Percentiles rank a stretch among this genome's conserved stretches.
Evolutionary conservation across 1,140 invertebrate species (phyloP).

Genomic region (Hylaeus volcanicus): DNA sequence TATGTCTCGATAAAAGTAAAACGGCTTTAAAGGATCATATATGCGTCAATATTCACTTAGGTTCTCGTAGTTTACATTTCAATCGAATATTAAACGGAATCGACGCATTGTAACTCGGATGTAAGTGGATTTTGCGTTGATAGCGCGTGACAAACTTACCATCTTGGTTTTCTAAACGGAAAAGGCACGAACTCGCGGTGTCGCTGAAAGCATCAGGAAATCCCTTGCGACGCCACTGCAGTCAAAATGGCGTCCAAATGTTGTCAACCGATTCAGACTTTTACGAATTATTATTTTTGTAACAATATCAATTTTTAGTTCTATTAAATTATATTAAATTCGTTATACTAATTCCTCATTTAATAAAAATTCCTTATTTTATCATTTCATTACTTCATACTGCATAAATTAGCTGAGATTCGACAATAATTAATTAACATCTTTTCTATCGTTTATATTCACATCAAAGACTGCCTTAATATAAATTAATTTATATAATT

Average conservation of each 20-base stretch:
- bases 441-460: too few relatives aligned
- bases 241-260: constrained; percentile 22
- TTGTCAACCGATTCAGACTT: neutral
- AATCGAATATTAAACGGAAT: constrained; percentile 20
- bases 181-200: constrained; percentile 56
- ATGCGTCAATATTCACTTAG: constrained; percentile 10
- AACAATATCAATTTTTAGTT: too few relatives aligned
- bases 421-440: too few relatives aligned
- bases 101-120: constrained; percentile 51
- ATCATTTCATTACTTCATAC: too few relatives aligned
- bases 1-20: neutral
- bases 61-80: constrained; percentile 46
- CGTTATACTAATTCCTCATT: too few relatives aligned
- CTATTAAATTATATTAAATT: too few relatives aligned
- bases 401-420: too few relatives aligned
- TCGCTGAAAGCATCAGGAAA: constrained; percentile 24
- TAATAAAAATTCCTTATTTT: too few relatives aligned
- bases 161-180: constrained; percentile 69
- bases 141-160: constrained; percentile 65
- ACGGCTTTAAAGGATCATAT: constrained; percentile 42
- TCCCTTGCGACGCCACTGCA: constrained; percentile 35
- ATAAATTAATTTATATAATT: too few relatives aligned
- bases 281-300: neutral
- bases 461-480: too few relatives aligned
- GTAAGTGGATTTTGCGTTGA: constrained; percentile 61